Evolutionary conservation across 2,888 invertebrate genomes (phyloP), one percentile per base, ranked within the genome.

Genomic region (Drosophila percnosoma): DNA sequence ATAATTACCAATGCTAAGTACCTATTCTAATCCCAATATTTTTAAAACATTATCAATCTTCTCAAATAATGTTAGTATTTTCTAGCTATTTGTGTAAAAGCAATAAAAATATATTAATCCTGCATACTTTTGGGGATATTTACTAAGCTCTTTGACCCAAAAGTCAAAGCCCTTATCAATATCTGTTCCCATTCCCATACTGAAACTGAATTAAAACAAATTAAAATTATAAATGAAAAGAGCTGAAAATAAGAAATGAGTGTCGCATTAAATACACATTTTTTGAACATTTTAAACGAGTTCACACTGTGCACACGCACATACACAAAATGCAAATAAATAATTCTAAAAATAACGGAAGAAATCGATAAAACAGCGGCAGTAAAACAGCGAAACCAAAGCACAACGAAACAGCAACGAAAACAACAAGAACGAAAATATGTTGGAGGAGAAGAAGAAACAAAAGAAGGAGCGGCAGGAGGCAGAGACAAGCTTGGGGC

Each of bases 321-420:
- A 64, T 36, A 29, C 61, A 65, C 24, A 53, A 29, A 63, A 66
- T 31, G 68, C 65, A 53, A 62, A 63, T 83, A 88, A 89, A 83
- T 83, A 78, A 72, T 69, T 78, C 90, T 89, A 87, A 89, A 90
- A 89, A 91, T 89, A 90, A 79, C 80, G 77, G 80, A 82, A 82
- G 86, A 85, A 89, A 89, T 89, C 89, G 82, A 89, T 89, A 89
- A 81, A 84, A 76, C 74, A 81, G 68, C 77, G 77, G 80, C 76
- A 78, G 76, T 65, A 71, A 85, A 87, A 68, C 73, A 75, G 53
- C 65, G 51, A 77, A 69, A 75, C 63, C 75, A 75, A 75, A 82
- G 73, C 79, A 82, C 74, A 76, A 66, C 77, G 57, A 70, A 77
- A 75, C 68, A 78, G 67, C 70, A 72, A 45, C 45, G 45, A 45